Percentiles rank a stretch among this genome's conserved stretches.
Conservation (phyloP, 2,888 invertebrate species). For the Myathropa florea region DNA sequence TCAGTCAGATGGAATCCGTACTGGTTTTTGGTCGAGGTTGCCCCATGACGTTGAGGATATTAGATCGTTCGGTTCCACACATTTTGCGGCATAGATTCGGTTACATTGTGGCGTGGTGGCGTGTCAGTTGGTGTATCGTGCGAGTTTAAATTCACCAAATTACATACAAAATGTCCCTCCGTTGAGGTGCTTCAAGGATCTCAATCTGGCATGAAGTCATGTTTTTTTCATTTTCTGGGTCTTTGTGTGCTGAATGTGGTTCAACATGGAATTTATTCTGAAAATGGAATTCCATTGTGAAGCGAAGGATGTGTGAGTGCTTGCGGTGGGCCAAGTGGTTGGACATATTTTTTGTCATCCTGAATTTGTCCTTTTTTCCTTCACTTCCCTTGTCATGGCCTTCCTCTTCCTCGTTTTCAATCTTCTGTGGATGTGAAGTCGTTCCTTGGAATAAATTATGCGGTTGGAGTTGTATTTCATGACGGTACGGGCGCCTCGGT, state of each 20-base stretch:
- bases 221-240: conserved; percentile 8
- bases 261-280: conserved; percentile 20
- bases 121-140: conserved; percentile 15
- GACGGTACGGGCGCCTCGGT: background rate
- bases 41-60: conserved; percentile 61
- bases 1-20: conserved; percentile 57
- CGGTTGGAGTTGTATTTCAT: conserved; percentile 30
- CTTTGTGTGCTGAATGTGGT: conserved; percentile 17
- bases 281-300: conserved; percentile 29
- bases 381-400: background rate
- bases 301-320: background rate
- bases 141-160: conserved; percentile 47
- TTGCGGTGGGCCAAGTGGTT: conserved; percentile 19
- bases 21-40: conserved; percentile 44
- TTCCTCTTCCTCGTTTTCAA: conserved; percentile 14
- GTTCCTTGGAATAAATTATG: conserved; percentile 44
- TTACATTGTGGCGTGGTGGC: conserved; percentile 30
- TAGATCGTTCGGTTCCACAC: conserved; percentile 59
- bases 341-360: conserved; percentile 39
- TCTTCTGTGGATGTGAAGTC: conserved; percentile 10
- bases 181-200: background rate
- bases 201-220: conserved; percentile 3
- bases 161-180: conserved; percentile 14
- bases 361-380: background rate
- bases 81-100: conserved; percentile 55